Percentiles rank a stretch among this genome's conserved stretches.
Conservation (phyloP, 2,113 vertebrate species). For the Hucho hucho region DNA sequence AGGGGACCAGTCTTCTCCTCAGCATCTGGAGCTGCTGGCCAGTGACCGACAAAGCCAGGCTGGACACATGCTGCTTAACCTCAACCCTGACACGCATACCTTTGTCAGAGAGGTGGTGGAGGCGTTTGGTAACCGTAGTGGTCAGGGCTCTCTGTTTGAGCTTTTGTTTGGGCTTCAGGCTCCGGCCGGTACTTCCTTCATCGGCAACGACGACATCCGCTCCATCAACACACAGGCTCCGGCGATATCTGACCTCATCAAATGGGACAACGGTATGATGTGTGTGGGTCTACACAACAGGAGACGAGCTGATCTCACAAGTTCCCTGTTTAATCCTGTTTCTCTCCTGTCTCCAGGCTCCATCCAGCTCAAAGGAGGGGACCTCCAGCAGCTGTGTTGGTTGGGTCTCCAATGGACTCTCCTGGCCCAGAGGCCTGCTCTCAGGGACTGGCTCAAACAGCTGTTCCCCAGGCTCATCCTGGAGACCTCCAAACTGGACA, state of each 20-base stretch:
- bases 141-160: constrained; percentile 81
- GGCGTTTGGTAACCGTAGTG: constrained; percentile 85
- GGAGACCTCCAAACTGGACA: constrained; percentile 92
- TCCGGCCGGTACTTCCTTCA: constrained; percentile 77
- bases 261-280: constrained; percentile 85
- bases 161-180: constrained; percentile 78
- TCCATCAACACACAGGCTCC: constrained; percentile 73
- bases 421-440: constrained; percentile 68
- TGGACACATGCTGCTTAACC: constrained; percentile 91
- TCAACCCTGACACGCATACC: constrained; percentile 78
- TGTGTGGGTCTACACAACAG: background rate
- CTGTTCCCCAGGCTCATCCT: constrained; percentile 89
- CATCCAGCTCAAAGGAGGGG: constrained; percentile 79
- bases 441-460: constrained; percentile 89
- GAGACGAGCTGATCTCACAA: background rate
- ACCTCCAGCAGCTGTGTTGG: constrained; percentile 92
- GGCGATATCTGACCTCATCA: constrained; percentile 77
- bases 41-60: constrained; percentile 93
- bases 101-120: constrained; percentile 90
- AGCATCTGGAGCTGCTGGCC: constrained; percentile 82
- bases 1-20: constrained; percentile 70
- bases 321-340: background rate
- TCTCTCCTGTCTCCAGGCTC: constrained; percentile 71
- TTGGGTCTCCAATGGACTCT: constrained; percentile 90
- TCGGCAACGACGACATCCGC: constrained; percentile 83